A percentile compares a stretch with the other conserved stretches of the same genome.
These are phyloP conservation scores for Limenitis arthemis DNA, from an alignment of 2,888 invertebrate genomes.

Conservation along the genomic window DNA sequence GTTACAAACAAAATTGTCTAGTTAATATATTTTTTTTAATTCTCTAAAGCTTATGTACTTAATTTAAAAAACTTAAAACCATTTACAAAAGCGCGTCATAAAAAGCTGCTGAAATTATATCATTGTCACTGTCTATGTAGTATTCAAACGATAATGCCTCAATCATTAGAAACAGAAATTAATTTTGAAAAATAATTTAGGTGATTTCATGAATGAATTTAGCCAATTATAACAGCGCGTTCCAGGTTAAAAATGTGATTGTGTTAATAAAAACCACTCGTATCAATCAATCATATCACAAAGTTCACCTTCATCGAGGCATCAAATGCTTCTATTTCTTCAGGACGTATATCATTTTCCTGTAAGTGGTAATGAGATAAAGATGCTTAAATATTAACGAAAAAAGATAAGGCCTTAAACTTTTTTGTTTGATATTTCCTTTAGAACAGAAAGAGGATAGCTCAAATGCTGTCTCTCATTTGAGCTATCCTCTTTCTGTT, in stretches of 20 bases:
- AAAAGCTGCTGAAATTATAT: no score
- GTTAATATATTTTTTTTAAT: background rate
- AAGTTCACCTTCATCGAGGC: slow-evolving; percentile 64
- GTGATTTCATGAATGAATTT: background rate
- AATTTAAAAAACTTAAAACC: no score
- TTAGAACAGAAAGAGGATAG: no score
- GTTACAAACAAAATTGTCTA: background rate
- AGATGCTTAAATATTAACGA: background rate
- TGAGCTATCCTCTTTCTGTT: no score
- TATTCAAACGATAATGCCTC: background rate
- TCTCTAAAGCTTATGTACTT: no score
- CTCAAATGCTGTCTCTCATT: no score
- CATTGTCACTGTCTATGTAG: no score
- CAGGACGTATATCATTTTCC: slow-evolving; percentile 55
- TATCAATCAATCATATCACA: slow-evolving; percentile 22
- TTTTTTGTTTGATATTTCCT: no score
- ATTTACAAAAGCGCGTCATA: no score
- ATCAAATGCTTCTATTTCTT: slow-evolving; percentile 63
- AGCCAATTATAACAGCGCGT: slow-evolving; percentile 18
- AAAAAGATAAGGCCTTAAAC: no score
- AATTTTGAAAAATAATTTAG: slow-evolving; percentile 1
- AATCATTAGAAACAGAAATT: background rate
- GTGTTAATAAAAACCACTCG: slow-evolving; percentile 18
- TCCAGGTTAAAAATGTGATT: slow-evolving; percentile 9
- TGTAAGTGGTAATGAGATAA: slow-evolving; percentile 42